phyloP scores from a whole-genome alignment of 1,140 invertebrate species.

The Dinoponera quadriceps region DNA sequence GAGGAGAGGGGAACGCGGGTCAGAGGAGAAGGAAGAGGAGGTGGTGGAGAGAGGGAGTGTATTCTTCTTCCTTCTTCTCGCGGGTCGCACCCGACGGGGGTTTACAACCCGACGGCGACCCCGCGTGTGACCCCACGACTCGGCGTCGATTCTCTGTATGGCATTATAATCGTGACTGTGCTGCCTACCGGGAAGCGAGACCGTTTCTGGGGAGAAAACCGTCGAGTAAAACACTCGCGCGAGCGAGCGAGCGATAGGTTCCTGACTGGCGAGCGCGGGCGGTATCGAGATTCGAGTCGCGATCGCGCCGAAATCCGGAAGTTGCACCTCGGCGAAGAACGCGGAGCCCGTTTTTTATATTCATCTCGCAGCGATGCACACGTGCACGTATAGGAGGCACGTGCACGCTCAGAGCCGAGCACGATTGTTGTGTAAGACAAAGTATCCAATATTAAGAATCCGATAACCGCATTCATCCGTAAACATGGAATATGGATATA shows the following conservation, averaged over 20 bases:
- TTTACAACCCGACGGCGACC: conserved; percentile 64
- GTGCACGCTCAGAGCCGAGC: background rate
- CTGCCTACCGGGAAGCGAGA: conserved; percentile 66
- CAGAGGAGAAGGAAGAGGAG: conserved; percentile 34
- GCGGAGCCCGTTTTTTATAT: background rate
- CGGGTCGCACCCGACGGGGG: conserved; percentile 51
- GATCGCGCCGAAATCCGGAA: conserved; percentile 50
- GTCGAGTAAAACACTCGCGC: conserved; percentile 23
- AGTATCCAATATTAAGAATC: conserved; percentile 18
- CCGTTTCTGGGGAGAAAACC: conserved; percentile 62
- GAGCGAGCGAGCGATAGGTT: background rate
- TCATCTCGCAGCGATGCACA: background rate
- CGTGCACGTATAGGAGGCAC: no score
- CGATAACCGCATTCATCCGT: background rate
- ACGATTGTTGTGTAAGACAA: background rate
- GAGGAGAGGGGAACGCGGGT: conserved; percentile 38
- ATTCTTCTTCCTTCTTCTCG: conserved; percentile 61
- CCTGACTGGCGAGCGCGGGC: conserved; percentile 18
- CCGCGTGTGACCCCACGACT: conserved; percentile 73
- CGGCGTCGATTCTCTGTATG: conserved; percentile 69
- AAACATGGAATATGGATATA: background rate
- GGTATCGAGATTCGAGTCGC: conserved; percentile 16
- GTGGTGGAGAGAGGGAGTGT: conserved; percentile 2
- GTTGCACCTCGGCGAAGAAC: conserved; percentile 11
- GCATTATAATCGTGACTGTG: conserved; percentile 72